Percentiles rank a stretch among this genome's conserved stretches.
These are phyloP conservation scores for Lacanobia wlatinum DNA, from an alignment of 2,888 invertebrate genomes.

Conservation along the genomic window DNA sequence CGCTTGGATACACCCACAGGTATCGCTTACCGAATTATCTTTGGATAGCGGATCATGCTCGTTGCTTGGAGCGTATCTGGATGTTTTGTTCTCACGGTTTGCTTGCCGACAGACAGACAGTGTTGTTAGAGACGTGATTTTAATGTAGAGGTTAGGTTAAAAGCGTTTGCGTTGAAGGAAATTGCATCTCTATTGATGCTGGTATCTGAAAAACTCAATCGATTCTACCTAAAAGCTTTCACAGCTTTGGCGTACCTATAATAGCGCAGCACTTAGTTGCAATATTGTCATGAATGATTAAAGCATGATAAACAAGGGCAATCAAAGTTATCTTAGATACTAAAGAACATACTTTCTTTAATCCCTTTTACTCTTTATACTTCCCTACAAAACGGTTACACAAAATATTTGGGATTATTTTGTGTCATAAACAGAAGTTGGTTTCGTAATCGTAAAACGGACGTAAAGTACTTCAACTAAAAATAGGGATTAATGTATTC, in stretches of 20 bases:
- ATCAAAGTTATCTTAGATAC: background rate
- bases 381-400: slow-evolving; percentile 28
- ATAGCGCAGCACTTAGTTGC: background rate
- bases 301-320: background rate
- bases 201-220: background rate
- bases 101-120: slow-evolving; percentile 18
- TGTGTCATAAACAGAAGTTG: slow-evolving; percentile 53
- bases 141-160: background rate
- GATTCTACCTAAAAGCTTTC: background rate
- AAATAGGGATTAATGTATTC: slow-evolving; percentile 60
- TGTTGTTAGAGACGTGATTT: slow-evolving; percentile 18
- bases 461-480: slow-evolving; percentile 48
- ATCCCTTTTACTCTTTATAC: slow-evolving; percentile 11
- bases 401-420: slow-evolving; percentile 37
- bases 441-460: slow-evolving; percentile 40
- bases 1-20: slow-evolving; percentile 55
- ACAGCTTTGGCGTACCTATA: background rate
- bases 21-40: slow-evolving; percentile 62
- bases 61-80: slow-evolving; percentile 36
- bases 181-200: background rate
- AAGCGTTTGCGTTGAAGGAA: slow-evolving; percentile 9
- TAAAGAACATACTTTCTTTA: background rate
- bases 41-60: slow-evolving; percentile 49
- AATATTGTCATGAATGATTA: background rate
- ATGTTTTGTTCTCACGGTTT: slow-evolving; percentile 57